Percentiles rank a stretch among this genome's conserved stretches.
Conservation (phyloP, 2,888 invertebrate genomes). For the Hylaea fasciaria region DNA sequence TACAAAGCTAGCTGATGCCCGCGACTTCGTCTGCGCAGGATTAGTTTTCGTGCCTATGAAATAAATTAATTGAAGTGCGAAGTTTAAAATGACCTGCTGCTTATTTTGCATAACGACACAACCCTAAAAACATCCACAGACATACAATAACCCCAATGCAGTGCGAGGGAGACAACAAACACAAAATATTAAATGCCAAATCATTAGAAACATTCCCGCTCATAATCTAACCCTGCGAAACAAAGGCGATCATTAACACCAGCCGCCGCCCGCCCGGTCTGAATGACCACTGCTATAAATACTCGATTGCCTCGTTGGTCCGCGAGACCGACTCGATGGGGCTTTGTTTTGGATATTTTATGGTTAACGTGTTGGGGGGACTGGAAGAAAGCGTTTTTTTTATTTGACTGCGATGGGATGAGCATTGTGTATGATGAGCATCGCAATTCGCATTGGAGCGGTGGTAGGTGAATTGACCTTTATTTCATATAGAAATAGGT, state of each 20-base stretch:
- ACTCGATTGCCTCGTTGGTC: constrained; percentile 39
- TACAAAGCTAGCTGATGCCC: too few species aligned
- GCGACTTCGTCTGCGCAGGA: too few species aligned
- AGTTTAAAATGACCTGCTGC: too few species aligned
- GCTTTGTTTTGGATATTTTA: constrained; percentile 13
- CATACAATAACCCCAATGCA: too few species aligned
- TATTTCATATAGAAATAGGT: too few species aligned
- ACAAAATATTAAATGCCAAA: not conserved
- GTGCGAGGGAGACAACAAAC: too few species aligned
- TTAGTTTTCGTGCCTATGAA: too few species aligned
- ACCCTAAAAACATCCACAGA: too few species aligned
- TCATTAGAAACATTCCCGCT: constrained; percentile 8
- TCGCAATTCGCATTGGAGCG: not conserved
- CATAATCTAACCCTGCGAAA: constrained; percentile 25
- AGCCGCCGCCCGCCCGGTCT: constrained; percentile 29
- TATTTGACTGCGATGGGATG: not conserved
- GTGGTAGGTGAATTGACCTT: too few species aligned
- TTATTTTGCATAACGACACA: too few species aligned
- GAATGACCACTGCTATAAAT: constrained; percentile 41
- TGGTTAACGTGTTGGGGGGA: not conserved
- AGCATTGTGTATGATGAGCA: not conserved
- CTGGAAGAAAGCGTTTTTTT: not conserved
- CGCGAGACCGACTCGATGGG: constrained; percentile 11
- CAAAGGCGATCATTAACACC: constrained; percentile 23
- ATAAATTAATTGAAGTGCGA: too few species aligned